These are phyloP conservation scores for Stenchaetothrips biformis DNA, from an alignment of 2,888 invertebrate species.

Conservation along the genomic window DNA sequence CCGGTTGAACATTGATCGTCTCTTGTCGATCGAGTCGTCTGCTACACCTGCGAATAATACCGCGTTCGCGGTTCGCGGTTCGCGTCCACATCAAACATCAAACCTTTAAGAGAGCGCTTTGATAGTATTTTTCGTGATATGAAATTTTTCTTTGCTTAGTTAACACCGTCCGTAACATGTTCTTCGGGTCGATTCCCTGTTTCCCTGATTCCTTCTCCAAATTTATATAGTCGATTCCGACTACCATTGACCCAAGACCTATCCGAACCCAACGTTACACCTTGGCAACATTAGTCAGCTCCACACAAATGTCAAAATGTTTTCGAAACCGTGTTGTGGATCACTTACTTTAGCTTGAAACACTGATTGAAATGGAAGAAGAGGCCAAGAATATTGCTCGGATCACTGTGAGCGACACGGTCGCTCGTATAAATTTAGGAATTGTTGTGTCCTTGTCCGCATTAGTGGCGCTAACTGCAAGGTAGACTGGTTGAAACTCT, in stretches of 20 bases:
- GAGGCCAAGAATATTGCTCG: background rate
- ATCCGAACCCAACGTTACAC: background rate
- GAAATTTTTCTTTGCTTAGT: background rate
- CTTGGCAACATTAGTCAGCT: background rate
- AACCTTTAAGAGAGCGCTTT: background rate
- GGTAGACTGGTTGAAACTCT: background rate
- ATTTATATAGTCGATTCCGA: background rate
- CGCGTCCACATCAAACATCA: background rate
- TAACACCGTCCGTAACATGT: background rate
- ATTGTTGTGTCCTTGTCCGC: background rate
- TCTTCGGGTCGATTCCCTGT: background rate
- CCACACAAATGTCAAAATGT: conserved; percentile 1
- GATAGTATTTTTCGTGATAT: background rate
- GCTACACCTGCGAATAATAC: background rate
- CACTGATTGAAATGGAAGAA: background rate
- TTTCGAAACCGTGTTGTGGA: background rate
- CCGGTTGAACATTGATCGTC: background rate
- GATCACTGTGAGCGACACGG: background rate
- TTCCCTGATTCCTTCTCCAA: background rate
- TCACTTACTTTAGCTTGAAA: background rate
- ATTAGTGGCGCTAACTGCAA: background rate
- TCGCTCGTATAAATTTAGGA: background rate
- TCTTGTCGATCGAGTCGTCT: background rate
- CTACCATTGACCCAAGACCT: background rate
- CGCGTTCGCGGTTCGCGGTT: background rate